Evolutionary conservation across 2,888 invertebrate species (phyloP), one percentile per base, ranked within the genome.

Genomic region (Physocephala rufipes): DNA sequence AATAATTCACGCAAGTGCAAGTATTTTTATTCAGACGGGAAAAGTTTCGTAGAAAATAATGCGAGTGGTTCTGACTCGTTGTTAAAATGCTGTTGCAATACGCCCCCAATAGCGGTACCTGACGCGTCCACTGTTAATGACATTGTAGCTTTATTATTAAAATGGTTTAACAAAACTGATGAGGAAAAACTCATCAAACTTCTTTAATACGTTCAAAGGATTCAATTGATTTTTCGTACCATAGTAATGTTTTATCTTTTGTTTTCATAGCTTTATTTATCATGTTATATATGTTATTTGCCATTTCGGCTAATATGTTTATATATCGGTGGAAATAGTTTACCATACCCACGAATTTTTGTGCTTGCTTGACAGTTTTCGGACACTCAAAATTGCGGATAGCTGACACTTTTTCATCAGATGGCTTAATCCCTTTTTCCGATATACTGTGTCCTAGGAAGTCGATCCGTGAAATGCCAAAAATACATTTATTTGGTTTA

Each of bases 401-500:
- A 16, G 43, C 36, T 24, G n/a, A n/a, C n/a, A n/a, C n/a, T n/a
- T n/a, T n/a, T n/a, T n/a, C n/a, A n/a, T n/a, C n/a, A n/a, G n/a
- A n/a, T n/a, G n/a, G n/a, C n/a, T n/a, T n/a, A n/a, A n/a, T n/a
- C n/a, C n/a, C n/a, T n/a, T n/a, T n/a, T n/a, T n/a, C n/a, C n/a
- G n/a, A n/a, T n/a, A n/a, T n/a, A n/a, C n/a, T n/a, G n/a, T n/a
- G n/a, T n/a, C n/a, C n/a, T n/a, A n/a, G n/a, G n/a, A n/a, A n/a
- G n/a, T n/a, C n/a, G n/a, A n/a, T n/a, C n/a, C n/a, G n/a, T n/a
- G n/a, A n/a, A n/a, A n/a, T n/a, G n/a, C n/a, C n/a, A n/a, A n/a
- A n/a, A n/a, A n/a, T n/a, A n/a, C 67, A 67, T 67, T 67, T 67
- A 13, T 59, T 51, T 36, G 47, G 26, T 26, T 67, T 67, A 12